Evolutionary conservation across 2,888 invertebrate species (phyloP).

Genomic region (Epinotia ramella): DNA sequence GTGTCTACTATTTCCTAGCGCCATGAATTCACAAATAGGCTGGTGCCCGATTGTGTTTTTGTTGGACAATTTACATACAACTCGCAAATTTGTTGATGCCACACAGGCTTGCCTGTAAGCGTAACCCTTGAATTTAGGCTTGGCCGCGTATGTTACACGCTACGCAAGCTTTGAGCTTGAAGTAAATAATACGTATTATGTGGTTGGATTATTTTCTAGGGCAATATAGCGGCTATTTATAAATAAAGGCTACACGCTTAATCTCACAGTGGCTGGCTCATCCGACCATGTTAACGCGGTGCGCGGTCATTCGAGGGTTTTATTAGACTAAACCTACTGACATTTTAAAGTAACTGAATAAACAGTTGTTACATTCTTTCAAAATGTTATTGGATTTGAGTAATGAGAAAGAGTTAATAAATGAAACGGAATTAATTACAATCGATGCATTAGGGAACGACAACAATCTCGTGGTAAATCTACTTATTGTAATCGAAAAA

Average conservation of each 20-base stretch:
- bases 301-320: constrained; percentile 66
- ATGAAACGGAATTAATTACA: neutral
- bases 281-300: constrained; percentile 56
- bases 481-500: neutral
- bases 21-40: constrained; percentile 8
- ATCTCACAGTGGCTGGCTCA: constrained; percentile 66
- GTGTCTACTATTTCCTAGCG: constrained; percentile 27
- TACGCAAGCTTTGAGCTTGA: constrained; percentile 72
- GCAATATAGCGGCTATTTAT: constrained; percentile 77
- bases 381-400: neutral
- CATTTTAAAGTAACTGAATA: constrained; percentile 19
- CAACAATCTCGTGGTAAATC: neutral
- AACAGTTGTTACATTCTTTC: neutral
- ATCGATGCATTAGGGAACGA: neutral
- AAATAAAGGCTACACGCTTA: constrained; percentile 76
- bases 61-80: neutral
- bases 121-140: constrained; percentile 61
- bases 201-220: constrained; percentile 80
- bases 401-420: neutral
- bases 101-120: neutral
- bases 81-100: constrained; percentile 5
- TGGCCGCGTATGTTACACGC: constrained; percentile 73
- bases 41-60: constrained; percentile 6
- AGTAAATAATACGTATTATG: constrained; percentile 54
- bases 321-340: constrained; percentile 38